These are phyloP conservation scores for Amniataba percoides DNA, from an alignment of 2,797 vertebrate genomes.

Conservation along the genomic window DNA sequence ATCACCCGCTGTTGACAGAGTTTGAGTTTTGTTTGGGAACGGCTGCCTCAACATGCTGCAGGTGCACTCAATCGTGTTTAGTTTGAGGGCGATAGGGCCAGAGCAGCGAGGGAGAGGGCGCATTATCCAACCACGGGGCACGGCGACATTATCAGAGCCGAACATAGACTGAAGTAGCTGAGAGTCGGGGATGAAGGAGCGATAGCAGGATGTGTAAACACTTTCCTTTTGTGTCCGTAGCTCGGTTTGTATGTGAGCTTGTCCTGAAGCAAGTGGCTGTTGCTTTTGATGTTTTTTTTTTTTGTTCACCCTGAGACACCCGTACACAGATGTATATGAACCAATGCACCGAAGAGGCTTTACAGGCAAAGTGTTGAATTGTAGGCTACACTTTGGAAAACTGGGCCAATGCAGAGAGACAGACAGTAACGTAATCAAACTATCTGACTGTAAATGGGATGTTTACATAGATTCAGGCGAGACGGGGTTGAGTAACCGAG, in stretches of 20 bases:
- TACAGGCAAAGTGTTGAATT: neutral
- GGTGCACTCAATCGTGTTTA: constrained; percentile 77
- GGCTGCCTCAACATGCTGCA: constrained; percentile 60
- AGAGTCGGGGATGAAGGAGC: constrained; percentile 16
- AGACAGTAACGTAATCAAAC: constrained; percentile 32
- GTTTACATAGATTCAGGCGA: constrained; percentile 30
- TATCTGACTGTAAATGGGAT: constrained; percentile 22
- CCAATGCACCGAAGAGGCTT: neutral
- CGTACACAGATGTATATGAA: neutral
- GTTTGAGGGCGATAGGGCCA: constrained; percentile 59
- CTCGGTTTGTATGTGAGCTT: constrained; percentile 6
- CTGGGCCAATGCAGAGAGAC: neutral
- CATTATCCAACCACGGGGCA: constrained; percentile 22
- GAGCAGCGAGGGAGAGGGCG: constrained; percentile 36
- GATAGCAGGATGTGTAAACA: constrained; percentile 32
- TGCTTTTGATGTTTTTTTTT: constrained; percentile 13
- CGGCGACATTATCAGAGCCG: constrained; percentile 39
- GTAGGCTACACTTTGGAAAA: neutral
- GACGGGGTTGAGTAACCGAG: constrained; percentile 4
- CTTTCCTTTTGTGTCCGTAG: constrained; percentile 25
- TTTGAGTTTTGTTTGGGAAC: constrained; percentile 70
- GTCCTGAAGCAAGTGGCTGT: constrained; percentile 4
- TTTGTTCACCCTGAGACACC: neutral
- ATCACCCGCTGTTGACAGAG: constrained; percentile 60
- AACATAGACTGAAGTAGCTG: constrained; percentile 5